A percentile compares a stretch with the other conserved stretches of the same genome.
Evolutionary conservation across 2,888 invertebrate species (phyloP).

Genomic region (Machimus atricapillus): DNA sequence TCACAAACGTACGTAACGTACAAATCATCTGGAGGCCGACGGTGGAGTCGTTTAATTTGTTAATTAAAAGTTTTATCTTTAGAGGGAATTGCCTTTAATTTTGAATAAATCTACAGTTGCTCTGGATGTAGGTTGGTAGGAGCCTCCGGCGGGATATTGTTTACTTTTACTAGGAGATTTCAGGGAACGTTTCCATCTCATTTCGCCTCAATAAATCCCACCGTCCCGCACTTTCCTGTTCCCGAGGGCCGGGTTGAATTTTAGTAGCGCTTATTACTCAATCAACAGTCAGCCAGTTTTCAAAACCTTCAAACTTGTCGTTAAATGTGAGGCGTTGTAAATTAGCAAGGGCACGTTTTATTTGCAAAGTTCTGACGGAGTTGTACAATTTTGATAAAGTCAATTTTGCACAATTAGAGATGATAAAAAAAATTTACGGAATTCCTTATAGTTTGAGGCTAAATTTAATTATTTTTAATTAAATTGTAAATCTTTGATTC

Average conservation of each 20-base stretch:
- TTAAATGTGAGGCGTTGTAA: background rate
- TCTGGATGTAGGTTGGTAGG: background rate
- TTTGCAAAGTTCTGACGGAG: background rate
- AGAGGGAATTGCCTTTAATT: background rate
- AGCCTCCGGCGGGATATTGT: background rate
- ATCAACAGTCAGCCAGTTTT: background rate
- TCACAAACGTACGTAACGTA: background rate
- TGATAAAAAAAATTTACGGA: no score
- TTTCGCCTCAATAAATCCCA: background rate
- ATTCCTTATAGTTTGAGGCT: no score
- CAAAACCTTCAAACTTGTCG: background rate
- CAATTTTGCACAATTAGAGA: background rate
- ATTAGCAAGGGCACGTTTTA: background rate
- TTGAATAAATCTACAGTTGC: background rate
- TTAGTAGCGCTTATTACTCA: background rate
- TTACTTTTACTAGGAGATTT: background rate
- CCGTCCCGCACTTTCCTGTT: background rate
- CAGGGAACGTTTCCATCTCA: background rate
- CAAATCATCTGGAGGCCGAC: background rate
- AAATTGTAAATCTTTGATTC: no score
- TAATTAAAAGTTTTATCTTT: slow-evolving; percentile 2
- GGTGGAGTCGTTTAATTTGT: slow-evolving; percentile 3
- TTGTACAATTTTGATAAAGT: background rate
- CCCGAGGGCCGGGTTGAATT: background rate
- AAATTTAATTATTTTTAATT: no score